Percentiles rank a stretch among this genome's conserved stretches.
These are phyloP conservation scores for Cryptocheilus praepositus DNA, from an alignment of 2,888 invertebrate species.

Conservation along the genomic window DNA sequence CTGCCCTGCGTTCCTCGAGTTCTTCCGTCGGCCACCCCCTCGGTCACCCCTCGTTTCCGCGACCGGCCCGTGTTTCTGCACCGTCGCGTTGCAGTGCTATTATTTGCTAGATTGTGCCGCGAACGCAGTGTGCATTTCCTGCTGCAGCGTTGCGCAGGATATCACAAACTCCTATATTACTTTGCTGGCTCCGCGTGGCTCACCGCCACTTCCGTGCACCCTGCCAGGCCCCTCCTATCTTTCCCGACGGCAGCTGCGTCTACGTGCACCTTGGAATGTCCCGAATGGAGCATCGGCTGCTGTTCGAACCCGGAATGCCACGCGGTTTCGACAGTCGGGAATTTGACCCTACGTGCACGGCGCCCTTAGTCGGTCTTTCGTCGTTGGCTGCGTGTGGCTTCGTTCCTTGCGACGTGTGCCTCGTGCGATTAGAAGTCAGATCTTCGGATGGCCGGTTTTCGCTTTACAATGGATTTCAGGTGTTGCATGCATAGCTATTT, in stretches of 20 bases:
- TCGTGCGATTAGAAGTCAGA: no score
- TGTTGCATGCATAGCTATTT: no score
- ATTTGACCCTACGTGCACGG: background rate
- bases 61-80: slow-evolving; percentile 15
- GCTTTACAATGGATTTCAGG: no score
- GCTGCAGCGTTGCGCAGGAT: slow-evolving; percentile 24
- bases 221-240: slow-evolving; percentile 3
- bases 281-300: slow-evolving; percentile 29
- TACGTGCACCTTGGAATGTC: slow-evolving; percentile 29
- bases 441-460: no score
- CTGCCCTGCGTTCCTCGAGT: background rate
- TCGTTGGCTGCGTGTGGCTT: background rate
- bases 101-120: slow-evolving; percentile 27
- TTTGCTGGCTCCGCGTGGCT: slow-evolving; percentile 8
- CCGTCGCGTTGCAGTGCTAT: slow-evolving; percentile 42
- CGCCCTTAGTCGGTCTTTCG: background rate
- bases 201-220: no score
- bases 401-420: no score
- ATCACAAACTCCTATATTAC: slow-evolving; percentile 32
- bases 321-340: slow-evolving; percentile 24
- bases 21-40: background rate
- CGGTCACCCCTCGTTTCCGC: background rate
- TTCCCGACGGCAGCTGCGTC: slow-evolving; percentile 4
- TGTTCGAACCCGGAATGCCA: slow-evolving; percentile 34
- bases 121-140: slow-evolving; percentile 21